phyloP scores from a whole-genome alignment of 1,140 invertebrate species.

The Drosophila mayri region DNA sequence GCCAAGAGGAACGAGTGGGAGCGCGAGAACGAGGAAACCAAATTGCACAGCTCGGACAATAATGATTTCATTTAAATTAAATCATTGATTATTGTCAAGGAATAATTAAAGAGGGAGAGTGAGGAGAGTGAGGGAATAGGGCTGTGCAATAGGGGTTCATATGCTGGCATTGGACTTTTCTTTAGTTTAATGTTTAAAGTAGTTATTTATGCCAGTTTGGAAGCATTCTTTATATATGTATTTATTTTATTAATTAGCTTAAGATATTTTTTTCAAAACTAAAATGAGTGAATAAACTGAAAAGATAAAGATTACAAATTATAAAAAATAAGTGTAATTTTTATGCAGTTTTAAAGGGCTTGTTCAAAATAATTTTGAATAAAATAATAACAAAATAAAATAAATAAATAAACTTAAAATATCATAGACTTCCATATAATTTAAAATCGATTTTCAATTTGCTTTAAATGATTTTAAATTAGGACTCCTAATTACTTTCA shows the following conservation, averaged over 20 bases:
- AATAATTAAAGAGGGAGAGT: not conserved
- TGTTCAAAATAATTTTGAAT: too few relatives aligned
- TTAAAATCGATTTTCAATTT: not conserved
- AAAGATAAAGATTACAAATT: not conserved
- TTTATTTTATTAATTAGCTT: conserved; percentile 10
- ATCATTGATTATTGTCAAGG: not conserved
- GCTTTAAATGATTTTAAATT: not conserved
- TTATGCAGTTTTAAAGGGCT: not conserved
- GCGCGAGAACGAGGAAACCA: conserved; percentile 67
- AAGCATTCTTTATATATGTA: not conserved
- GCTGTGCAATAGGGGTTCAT: conserved; percentile 64
- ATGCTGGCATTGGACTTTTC: conserved; percentile 71
- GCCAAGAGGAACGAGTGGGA: conserved; percentile 69
- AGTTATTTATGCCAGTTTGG: conserved; percentile 25
- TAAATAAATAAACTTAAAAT: too few relatives aligned
- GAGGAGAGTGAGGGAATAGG: not conserved
- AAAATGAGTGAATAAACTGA: conserved; percentile 20
- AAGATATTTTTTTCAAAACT: conserved; percentile 24
- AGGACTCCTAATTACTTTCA: conserved; percentile 12
- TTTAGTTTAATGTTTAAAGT: conserved; percentile 21
- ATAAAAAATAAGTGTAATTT: not conserved
- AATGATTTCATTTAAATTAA: conserved; percentile 59
- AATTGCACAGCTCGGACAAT: conserved; percentile 61
- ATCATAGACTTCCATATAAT: not conserved
- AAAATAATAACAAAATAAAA: too few relatives aligned